Conservation (phyloP, 2,888 invertebrate genomes). For the Drosophila flavopinicola region DNA sequence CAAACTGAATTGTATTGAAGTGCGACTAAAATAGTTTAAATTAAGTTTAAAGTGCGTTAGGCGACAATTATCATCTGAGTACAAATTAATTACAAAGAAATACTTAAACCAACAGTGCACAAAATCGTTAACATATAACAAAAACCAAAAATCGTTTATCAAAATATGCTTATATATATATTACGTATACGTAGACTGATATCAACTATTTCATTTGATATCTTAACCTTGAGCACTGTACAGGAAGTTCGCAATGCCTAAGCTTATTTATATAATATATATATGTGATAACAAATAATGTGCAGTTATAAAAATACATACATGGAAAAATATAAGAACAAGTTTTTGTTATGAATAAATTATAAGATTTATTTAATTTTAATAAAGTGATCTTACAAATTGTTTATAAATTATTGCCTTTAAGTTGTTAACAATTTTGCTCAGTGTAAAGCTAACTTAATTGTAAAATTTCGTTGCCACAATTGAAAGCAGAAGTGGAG, state of each 20-base stretch:
- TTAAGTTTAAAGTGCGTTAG: neutral
- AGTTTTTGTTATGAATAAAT: no score
- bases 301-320: no score
- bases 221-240: neutral
- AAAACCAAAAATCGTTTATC: neutral
- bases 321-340: no score
- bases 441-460: no score
- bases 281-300: neutral
- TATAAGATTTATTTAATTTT: no score
- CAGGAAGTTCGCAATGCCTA: neutral
- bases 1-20: slow-evolving; percentile 20
- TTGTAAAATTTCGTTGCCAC: no score
- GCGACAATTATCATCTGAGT: no score
- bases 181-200: slow-evolving; percentile 1
- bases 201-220: neutral
- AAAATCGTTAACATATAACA: no score
- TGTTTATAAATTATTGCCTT: neutral
- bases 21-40: no score
- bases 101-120: no score
- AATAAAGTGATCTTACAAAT: neutral
- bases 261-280: neutral
- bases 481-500: no score
- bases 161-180: neutral
- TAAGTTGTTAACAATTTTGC: neutral
- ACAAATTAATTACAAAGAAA: neutral